Conservation (phyloP, 2,888 invertebrate species). For the Clanis bilineata region DNA sequence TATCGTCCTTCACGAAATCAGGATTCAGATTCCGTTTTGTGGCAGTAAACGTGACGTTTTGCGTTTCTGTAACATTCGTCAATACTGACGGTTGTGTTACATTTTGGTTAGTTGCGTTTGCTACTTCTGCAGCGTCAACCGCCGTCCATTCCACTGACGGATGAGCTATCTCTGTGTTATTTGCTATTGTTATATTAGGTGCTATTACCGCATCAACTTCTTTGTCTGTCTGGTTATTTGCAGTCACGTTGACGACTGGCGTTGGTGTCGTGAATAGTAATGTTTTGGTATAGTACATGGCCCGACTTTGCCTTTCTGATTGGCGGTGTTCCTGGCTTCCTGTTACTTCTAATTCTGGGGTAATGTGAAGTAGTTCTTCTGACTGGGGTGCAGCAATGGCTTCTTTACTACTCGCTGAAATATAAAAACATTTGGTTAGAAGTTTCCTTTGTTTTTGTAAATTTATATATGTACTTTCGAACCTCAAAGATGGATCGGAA, state of each 20-base stretch:
- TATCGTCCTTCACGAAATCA: constrained; percentile 63
- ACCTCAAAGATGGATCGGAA: no score
- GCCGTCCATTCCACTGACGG: constrained; percentile 61
- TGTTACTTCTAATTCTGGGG: constrained; percentile 44
- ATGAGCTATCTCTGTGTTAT: constrained; percentile 41
- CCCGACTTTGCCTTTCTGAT: constrained; percentile 59
- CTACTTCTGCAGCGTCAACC: constrained; percentile 44
- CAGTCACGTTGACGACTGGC: constrained; percentile 43
- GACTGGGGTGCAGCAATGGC: constrained; percentile 63
- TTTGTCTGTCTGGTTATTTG: constrained; percentile 32
- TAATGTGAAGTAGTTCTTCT: constrained; percentile 55
- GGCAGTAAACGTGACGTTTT: constrained; percentile 54
- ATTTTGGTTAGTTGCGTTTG: constrained; percentile 39
- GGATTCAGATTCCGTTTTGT: constrained; percentile 64
- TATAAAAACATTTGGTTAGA: constrained; percentile 20
- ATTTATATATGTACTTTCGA: not conserved
- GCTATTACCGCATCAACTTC: constrained; percentile 23
- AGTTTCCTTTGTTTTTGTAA: not conserved
- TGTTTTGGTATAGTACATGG: constrained; percentile 70
- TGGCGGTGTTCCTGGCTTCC: constrained; percentile 35
- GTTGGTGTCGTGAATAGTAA: constrained; percentile 39
- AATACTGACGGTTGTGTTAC: constrained; percentile 20
- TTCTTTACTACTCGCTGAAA: constrained; percentile 62
- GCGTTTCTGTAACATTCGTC: constrained; percentile 53
- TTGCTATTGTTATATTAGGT: constrained; percentile 33